These are phyloP conservation scores for Plutella xylostella DNA, from an alignment of 2,888 invertebrate genomes.

Conservation along the genomic window DNA sequence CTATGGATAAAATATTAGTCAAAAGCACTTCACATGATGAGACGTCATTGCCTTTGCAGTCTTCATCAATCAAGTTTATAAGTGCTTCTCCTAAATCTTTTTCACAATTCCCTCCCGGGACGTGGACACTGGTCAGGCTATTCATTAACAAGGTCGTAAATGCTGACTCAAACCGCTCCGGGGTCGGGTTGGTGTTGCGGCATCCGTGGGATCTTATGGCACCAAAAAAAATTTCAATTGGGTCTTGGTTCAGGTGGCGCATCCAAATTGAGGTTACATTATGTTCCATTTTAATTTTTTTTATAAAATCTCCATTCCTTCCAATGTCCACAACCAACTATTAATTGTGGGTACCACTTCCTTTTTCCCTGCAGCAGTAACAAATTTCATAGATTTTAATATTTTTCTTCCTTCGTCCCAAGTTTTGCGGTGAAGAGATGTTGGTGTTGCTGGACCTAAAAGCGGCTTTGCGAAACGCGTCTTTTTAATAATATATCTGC, in stretches of 20 bases:
- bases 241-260: constrained; percentile 23
- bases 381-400: constrained; percentile 15
- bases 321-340: constrained; percentile 16
- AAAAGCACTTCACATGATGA: too few species aligned
- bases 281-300: constrained; percentile 9
- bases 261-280: constrained; percentile 19
- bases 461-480: not conserved
- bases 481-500: not conserved
- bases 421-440: not conserved
- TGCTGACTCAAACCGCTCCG: constrained; percentile 14
- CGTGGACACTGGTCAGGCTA: constrained; percentile 18
- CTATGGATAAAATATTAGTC: too few species aligned
- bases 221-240: constrained; percentile 22
- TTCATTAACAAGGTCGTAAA: constrained; percentile 15
- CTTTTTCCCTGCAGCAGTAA: constrained; percentile 1
- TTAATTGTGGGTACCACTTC: constrained; percentile 15
- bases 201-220: constrained; percentile 19
- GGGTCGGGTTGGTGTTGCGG: constrained; percentile 12
- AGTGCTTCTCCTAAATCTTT: too few species aligned
- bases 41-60: too few species aligned
- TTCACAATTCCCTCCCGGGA: constrained; percentile 19
- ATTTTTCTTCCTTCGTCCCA: not conserved
- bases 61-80: too few species aligned
- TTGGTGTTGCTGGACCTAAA: not conserved
- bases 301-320: constrained; percentile 5